Evolutionary conservation across 2,113 vertebrate genomes (phyloP), one percentile per base, ranked within the genome.

Genomic region (Hoplias malabaricus): DNA sequence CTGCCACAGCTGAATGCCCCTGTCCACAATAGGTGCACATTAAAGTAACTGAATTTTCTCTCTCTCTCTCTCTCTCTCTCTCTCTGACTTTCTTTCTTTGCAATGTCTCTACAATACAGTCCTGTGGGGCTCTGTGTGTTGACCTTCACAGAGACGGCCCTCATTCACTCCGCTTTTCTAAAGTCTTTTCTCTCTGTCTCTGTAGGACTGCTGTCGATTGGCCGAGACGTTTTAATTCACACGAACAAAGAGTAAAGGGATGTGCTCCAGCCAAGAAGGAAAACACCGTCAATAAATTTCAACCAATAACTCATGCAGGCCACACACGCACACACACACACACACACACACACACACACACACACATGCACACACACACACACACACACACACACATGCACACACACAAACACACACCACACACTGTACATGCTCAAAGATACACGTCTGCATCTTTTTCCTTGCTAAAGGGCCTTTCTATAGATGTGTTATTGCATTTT

Each of bases 151-250:
- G 73, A 42, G 33, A 11, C 16, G 6, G 11, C 46, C 27, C 62
- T 75, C 63, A 66, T 63, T 78, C 77, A 63, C 76, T 27, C 29
- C 66, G 23, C 25, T 65, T 71, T 70, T 71, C 67, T 78, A 53
- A 65, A 71, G 76, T 57, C 34, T 62, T 62, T 63, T 77, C n/a
- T 69, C 19, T 57, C 63, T 70, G 40, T 7, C 65, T 48, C 66
- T 33, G 59, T 13, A 38, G 21, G 57, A 65, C 33, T 23, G 66
- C 40, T 62, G 33, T 71, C 43, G 66, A 78, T 53, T 38, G 66
- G 56, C 25, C 53, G 33, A 34, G 48, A 53, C 27, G 34, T 71
- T 78, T 71, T 63, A 53, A 63, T 69, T n/a, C 34, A 56, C 14
- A 13, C 48, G 34, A 54, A 71, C 69, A 71, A 71, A 71, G 50